phyloP scores from a whole-genome alignment of 2,113 vertebrate species.

The Erinaceus europaeus region DNA sequence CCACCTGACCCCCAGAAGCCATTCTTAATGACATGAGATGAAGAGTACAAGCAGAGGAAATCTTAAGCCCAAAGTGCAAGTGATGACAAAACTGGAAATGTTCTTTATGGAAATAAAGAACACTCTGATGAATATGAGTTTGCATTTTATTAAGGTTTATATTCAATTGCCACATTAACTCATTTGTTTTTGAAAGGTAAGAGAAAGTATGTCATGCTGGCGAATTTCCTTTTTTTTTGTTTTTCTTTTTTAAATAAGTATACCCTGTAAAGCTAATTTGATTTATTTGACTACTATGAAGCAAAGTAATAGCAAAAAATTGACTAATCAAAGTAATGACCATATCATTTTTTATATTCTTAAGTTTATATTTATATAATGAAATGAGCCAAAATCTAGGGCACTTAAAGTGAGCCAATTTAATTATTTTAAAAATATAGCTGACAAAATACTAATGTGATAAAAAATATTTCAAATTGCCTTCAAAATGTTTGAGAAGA shows the following conservation, averaged over 20 bases:
- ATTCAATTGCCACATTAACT: neutral
- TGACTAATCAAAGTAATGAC: slow-evolving; percentile 30
- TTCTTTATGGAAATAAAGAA: neutral
- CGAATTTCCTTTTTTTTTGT: neutral
- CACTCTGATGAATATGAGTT: neutral
- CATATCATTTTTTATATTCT: slow-evolving; percentile 13
- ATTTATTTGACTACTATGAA: neutral
- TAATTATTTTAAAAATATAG: slow-evolving; percentile 59
- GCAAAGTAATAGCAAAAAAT: neutral
- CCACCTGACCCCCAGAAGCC: too few relatives aligned
- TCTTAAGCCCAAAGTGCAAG: neutral
- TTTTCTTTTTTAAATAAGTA: neutral
- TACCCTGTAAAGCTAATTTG: neutral
- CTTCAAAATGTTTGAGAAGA: slow-evolving; percentile 33
- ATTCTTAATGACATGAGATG: neutral
- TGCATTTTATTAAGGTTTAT: neutral
- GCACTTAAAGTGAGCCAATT: slow-evolving; percentile 47
- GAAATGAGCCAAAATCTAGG: slow-evolving; percentile 28
- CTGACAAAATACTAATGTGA: neutral
- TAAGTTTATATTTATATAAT: neutral
- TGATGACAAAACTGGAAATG: neutral
- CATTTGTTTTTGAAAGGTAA: neutral
- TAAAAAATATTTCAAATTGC: neutral
- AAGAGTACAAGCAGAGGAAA: neutral
- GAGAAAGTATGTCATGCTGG: neutral